Percentiles rank a stretch among this genome's conserved stretches.
These are phyloP conservation scores for Adelosebastes latens DNA, from an alignment of 2,797 vertebrate species.

Conservation along the genomic window DNA sequence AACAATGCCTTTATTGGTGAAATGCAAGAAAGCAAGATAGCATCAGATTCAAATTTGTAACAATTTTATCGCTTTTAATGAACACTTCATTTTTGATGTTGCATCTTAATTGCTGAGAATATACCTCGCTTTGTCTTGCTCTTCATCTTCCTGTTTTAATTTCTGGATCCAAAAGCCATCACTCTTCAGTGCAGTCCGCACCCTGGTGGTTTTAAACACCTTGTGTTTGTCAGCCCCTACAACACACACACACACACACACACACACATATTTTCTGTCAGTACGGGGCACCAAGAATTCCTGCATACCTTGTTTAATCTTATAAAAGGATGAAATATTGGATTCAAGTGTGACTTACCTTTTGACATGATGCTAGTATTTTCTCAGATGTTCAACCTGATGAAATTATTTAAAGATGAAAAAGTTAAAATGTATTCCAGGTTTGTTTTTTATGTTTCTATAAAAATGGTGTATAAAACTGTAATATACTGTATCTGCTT, in stretches of 20 bases:
- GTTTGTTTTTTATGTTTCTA: background rate
- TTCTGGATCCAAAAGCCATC: conserved; percentile 76
- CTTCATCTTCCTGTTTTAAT: background rate
- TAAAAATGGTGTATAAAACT: background rate
- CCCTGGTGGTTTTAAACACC: conserved; percentile 62
- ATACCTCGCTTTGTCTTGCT: conserved; percentile 32
- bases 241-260: conserved; percentile 17
- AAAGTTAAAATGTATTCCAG: background rate
- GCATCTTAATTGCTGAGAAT: background rate
- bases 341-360: conserved; percentile 25
- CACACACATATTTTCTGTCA: conserved; percentile 8
- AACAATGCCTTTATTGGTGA: background rate
- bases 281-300: background rate
- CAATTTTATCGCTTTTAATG: background rate
- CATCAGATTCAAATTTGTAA: background rate
- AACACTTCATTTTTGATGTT: background rate
- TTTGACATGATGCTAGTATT: conserved; percentile 61
- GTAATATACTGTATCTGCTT: background rate
- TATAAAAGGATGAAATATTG: background rate
- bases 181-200: conserved; percentile 55
- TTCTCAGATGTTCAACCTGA: conserved; percentile 31
- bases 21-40: background rate
- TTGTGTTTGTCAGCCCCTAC: conserved; percentile 49
- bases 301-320: background rate
- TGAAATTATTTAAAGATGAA: background rate